Percentiles rank a stretch among this genome's conserved stretches.
phyloP scores from a whole-genome alignment of 2,888 invertebrate species.

The Scaptomyza polygonia region DNA sequence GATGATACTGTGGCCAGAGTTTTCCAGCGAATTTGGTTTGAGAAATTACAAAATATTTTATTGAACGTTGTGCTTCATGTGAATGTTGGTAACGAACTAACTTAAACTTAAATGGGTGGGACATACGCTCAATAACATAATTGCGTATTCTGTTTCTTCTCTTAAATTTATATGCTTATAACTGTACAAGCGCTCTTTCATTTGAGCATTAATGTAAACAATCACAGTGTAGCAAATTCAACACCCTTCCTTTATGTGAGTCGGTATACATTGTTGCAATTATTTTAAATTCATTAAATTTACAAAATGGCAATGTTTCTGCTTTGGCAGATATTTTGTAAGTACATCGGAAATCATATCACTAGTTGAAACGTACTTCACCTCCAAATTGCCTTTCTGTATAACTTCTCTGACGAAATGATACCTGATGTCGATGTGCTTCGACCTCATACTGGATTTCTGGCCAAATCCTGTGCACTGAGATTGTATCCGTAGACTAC shows the following conservation, averaged over 20 bases:
- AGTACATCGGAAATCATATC: slow-evolving; percentile 1
- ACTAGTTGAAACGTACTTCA: background rate
- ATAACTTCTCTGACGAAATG: background rate
- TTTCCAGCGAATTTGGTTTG: too few relatives aligned
- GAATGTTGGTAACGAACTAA: too few relatives aligned
- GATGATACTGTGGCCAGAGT: too few relatives aligned
- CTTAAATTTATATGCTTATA: too few relatives aligned
- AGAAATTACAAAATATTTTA: too few relatives aligned
- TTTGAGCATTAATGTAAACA: too few relatives aligned
- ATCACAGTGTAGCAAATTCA: background rate
- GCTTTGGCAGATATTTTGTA: background rate
- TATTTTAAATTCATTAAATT: slow-evolving; percentile 1
- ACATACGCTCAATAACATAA: too few relatives aligned
- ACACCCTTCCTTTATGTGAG: background rate
- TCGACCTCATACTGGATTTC: background rate
- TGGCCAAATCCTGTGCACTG: background rate
- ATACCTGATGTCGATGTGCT: slow-evolving; percentile 1
- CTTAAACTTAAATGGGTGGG: too few relatives aligned
- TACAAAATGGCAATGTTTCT: background rate
- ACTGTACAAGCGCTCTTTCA: too few relatives aligned
- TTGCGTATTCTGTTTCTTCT: too few relatives aligned
- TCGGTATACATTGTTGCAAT: background rate
- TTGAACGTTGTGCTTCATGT: too few relatives aligned
- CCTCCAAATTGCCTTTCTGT: background rate
- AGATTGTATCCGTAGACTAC: too few relatives aligned